A percentile compares a stretch with the other conserved stretches of the same genome.
Conservation (phyloP, 2,888 invertebrate genomes). For the Luperina nickerlii region DNA sequence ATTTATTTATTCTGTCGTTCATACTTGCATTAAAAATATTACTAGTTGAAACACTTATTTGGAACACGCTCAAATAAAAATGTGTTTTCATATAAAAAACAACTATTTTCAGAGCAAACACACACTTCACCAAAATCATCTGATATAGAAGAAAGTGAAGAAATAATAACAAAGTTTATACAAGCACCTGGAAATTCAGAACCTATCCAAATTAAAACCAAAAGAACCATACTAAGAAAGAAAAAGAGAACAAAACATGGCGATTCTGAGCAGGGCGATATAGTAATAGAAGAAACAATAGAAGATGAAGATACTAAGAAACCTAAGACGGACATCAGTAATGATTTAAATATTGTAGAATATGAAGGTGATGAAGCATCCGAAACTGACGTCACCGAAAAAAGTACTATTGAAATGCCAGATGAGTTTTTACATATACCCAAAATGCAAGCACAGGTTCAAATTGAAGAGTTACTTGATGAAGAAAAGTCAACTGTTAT, state of each 20-base stretch:
- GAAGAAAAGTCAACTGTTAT: constrained; percentile 64
- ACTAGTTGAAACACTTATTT: neutral
- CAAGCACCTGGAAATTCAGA: constrained; percentile 87
- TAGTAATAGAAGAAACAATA: constrained; percentile 89
- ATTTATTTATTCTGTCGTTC: too few species aligned
- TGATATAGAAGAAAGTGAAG: constrained; percentile 90
- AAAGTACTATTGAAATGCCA: constrained; percentile 81
- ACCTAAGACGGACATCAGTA: constrained; percentile 59
- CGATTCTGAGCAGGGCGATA: constrained; percentile 79
- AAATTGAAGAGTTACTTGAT: constrained; percentile 80
- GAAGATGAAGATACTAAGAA: constrained; percentile 80
- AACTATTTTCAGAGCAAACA: constrained; percentile 76
- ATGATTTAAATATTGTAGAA: constrained; percentile 85
- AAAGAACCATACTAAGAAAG: constrained; percentile 89
- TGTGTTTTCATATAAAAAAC: neutral
- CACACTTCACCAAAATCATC: constrained; percentile 80
- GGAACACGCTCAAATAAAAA: neutral
- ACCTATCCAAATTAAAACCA: constrained; percentile 90
- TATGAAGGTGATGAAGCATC: constrained; percentile 76
- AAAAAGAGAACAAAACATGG: constrained; percentile 73
- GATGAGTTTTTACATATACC: constrained; percentile 80
- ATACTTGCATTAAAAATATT: neutral
- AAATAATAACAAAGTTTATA: constrained; percentile 91
- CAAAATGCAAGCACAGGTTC: constrained; percentile 74
- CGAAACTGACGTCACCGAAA: constrained; percentile 72